Evolutionary conservation across 2,113 vertebrate species (phyloP), one percentile per base, ranked within the genome.

Genomic region (Andinoacara biseriatus): DNA sequence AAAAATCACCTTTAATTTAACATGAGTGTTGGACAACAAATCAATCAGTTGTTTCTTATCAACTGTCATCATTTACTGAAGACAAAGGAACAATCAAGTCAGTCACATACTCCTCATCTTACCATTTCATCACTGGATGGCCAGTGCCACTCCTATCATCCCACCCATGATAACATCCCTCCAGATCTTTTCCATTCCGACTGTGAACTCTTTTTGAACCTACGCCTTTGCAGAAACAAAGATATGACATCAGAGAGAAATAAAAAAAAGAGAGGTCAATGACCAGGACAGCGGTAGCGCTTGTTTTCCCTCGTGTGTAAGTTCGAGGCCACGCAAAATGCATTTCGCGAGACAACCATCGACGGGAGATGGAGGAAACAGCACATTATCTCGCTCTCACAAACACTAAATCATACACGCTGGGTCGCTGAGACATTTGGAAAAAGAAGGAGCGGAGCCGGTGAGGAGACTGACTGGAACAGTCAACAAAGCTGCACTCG

Each of bases 151-250:
- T 69, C 81, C 84, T 76, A 72, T 84, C 79, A 83, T 84, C 86
- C 82, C 65, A 76, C 85, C 78, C 82, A 78, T 85, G 83, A 89
- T 76, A 69, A 83, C 69, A 72, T 74, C 72, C 72, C 84, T 58
- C 56, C 74, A 76, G 43, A 80, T 86, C 60, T 82, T 78, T 90
- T 83, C 58, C 74, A 84, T 86, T 85, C 72, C 83, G 72, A 26
- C 67, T 4, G 2, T 90, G 81, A 93, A 80, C 87, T 91, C 29
- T 29, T 6, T 62, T 40, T 93, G 87, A 94, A 93, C 90, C 54
- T 54, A 76, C 7, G 81, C 69, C 81, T 88, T 86, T 75, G 57
- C 58, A 78, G 58, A 74, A 83, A 86, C 67, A 84, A 78, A 85
- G 18, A 80, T 59, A 33, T 74, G 62, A 80, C 87, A 87, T 81